Evolutionary conservation across 92 coral and sea anemone genomes (phyloP).

Genomic region (Diadumene lineata): DNA sequence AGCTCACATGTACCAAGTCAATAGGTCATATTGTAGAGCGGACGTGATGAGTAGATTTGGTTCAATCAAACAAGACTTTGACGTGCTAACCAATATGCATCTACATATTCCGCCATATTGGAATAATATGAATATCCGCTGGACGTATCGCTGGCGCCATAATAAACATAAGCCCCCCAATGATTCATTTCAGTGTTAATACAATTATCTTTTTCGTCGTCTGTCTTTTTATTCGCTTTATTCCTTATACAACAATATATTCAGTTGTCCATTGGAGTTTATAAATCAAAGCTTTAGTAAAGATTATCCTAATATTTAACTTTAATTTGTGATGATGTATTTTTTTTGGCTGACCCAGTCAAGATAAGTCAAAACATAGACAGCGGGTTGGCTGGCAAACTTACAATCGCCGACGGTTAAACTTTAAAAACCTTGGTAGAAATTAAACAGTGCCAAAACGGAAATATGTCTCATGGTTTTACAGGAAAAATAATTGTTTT

Average conservation of each 20-base stretch:
- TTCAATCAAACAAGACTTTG: constrained; percentile 23
- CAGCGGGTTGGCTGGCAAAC: too few relatives aligned
- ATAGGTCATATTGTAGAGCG: constrained; percentile 41
- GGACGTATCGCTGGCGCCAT: constrained; percentile 11
- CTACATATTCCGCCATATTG: constrained; percentile 29
- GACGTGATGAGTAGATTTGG: constrained; percentile 24
- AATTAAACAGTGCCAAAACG: neutral
- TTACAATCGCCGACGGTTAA: too few relatives aligned
- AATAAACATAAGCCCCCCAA: neutral
- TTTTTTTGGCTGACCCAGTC: too few relatives aligned
- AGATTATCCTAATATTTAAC: too few relatives aligned
- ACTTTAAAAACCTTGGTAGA: neutral
- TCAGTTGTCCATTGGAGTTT: too few relatives aligned
- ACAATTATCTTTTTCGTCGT: too few relatives aligned
- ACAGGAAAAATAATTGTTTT: neutral
- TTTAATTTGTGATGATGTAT: too few relatives aligned
- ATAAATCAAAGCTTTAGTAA: too few relatives aligned
- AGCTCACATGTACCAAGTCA: constrained; percentile 30
- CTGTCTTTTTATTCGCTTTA: too few relatives aligned
- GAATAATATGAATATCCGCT: constrained; percentile 22
- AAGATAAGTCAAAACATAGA: too few relatives aligned
- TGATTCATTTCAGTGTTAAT: too few relatives aligned
- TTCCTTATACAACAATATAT: too few relatives aligned
- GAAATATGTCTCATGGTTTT: neutral
- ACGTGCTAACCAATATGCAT: neutral